phyloP scores from a whole-genome alignment of 2,888 invertebrate genomes.

The Limnephilus marmoratus region DNA sequence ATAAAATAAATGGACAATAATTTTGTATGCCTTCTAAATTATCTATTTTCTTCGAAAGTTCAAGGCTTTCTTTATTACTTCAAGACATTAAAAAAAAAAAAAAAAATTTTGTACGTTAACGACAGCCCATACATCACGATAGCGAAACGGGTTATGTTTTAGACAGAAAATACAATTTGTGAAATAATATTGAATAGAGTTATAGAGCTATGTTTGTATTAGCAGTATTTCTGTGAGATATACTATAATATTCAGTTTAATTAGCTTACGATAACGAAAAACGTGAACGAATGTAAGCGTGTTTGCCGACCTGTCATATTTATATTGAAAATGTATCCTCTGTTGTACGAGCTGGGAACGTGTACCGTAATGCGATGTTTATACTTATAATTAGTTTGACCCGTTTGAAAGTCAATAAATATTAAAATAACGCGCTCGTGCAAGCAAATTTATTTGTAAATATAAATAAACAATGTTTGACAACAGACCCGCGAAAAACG shows the following conservation, averaged over 20 bases:
- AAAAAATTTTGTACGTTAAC: neutral
- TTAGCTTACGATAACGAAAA: neutral
- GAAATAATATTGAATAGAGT: neutral
- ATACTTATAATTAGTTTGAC: neutral
- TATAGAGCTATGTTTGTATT: neutral
- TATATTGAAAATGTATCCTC: neutral
- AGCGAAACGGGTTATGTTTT: neutral
- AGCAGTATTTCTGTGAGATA: neutral
- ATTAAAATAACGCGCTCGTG: conserved; percentile 11
- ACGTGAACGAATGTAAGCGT: neutral
- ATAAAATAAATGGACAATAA: neutral
- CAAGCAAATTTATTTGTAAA: conserved; percentile 53
- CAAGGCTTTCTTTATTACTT: neutral
- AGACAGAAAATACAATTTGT: neutral
- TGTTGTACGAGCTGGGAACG: neutral
- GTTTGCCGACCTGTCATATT: conserved; percentile 20
- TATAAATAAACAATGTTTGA: conserved; percentile 62
- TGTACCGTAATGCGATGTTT: neutral
- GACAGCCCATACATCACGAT: neutral
- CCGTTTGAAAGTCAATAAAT: conserved; percentile 44
- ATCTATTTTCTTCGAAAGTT: neutral
- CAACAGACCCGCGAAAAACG: conserved; percentile 56
- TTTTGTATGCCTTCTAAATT: neutral
- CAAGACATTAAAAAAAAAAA: neutral
- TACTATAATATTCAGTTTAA: neutral